Conservation (phyloP, 1,140 invertebrate genomes). For the Aplysia californica region DNA sequence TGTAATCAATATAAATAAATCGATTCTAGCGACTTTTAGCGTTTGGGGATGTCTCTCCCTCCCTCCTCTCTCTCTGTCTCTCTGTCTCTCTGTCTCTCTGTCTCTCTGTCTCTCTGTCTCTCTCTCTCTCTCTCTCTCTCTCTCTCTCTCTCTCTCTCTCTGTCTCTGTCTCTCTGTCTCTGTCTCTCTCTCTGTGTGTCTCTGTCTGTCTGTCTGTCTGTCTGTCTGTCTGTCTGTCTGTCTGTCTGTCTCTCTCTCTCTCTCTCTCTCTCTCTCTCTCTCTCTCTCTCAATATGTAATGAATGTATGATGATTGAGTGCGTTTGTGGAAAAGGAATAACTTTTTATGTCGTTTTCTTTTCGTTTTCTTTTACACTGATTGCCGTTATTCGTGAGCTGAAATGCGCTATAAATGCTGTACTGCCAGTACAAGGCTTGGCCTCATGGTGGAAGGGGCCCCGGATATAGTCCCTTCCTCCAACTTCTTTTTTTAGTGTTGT, state of each 20-base stretch:
- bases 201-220: neutral
- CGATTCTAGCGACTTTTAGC: too few species aligned
- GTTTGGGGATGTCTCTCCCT: too few species aligned
- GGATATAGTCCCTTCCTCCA: too few species aligned
- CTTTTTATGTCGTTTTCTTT: too few species aligned
- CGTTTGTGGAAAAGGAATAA: neutral
- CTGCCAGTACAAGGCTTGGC: too few species aligned
- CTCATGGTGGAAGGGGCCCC: too few species aligned
- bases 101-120: constrained; percentile 12
- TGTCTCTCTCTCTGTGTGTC: constrained; percentile 9
- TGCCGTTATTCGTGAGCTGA: too few species aligned
- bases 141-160: neutral
- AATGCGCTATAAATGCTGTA: too few species aligned
- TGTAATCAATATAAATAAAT: too few species aligned
- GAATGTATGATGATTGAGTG: neutral
- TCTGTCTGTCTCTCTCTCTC: neutral
- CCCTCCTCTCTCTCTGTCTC: neutral
- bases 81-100: neutral
- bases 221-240: neutral
- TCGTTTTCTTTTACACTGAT: too few species aligned
- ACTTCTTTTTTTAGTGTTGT: too few species aligned
- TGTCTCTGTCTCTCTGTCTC: neutral
- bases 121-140: constrained; percentile 14
- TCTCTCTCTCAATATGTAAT: neutral
- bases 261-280: neutral